Evolutionary conservation across 2,888 invertebrate species (phyloP).

Genomic region (Eupithecia dodoneata): DNA sequence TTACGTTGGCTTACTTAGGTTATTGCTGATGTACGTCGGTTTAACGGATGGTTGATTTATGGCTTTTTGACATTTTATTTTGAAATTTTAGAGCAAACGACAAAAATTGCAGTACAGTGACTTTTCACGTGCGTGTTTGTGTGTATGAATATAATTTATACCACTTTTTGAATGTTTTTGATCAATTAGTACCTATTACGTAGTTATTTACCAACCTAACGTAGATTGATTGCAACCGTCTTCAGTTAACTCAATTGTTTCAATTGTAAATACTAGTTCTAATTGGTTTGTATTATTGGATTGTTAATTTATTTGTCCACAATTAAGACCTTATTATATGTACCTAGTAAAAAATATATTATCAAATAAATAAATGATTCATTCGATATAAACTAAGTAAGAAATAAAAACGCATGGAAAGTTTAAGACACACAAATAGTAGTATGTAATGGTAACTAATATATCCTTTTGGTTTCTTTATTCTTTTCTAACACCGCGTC

Average conservation of each 20-base stretch:
- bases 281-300: too few relatives aligned
- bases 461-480: neutral
- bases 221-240: too few relatives aligned
- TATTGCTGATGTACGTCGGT: neutral
- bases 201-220: too few relatives aligned
- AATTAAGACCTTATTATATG: too few relatives aligned
- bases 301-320: too few relatives aligned
- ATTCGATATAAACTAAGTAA: too few relatives aligned
- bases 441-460: too few relatives aligned
- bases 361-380: too few relatives aligned
- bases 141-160: neutral
- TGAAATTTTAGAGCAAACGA: neutral
- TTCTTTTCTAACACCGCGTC: neutral
- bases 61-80: neutral
- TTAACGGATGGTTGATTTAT: neutral
- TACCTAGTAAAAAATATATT: too few relatives aligned
- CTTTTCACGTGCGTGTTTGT: neutral
- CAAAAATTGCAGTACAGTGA: neutral
- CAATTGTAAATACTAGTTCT: too few relatives aligned
- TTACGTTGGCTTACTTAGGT: neutral
- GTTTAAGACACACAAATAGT: neutral
- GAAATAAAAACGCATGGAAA: neutral
- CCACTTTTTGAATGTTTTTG: neutral
- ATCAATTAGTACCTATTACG: too few relatives aligned
- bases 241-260: too few relatives aligned